phyloP scores from a whole-genome alignment of 2,797 vertebrate genomes.

The Serranus cabrilla region DNA sequence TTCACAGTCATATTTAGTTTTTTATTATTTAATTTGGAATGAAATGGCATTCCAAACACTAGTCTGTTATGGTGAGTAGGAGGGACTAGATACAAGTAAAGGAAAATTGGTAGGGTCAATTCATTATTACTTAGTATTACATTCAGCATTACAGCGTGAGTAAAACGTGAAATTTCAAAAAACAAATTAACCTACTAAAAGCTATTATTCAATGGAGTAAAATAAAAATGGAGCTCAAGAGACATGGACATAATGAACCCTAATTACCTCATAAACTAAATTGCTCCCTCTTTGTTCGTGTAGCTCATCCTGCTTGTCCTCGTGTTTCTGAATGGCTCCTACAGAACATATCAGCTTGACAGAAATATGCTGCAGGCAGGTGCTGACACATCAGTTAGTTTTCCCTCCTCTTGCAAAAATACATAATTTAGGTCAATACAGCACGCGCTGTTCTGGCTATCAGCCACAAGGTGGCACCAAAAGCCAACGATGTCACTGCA shows the following conservation, averaged over 20 bases:
- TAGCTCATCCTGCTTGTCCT: conserved; percentile 17
- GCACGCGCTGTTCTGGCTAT: not conserved
- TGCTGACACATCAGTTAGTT: conserved; percentile 50
- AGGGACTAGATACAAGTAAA: too few species aligned
- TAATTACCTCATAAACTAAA: not conserved
- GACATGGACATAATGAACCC: not conserved
- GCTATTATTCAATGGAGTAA: not conserved
- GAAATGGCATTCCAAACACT: too few species aligned
- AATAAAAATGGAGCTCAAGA: not conserved
- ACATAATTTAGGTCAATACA: conserved; percentile 41
- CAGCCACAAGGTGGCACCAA: conserved; percentile 72
- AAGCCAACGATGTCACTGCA: conserved; percentile 32
- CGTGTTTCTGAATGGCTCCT: conserved; percentile 9
- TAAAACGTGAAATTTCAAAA: not conserved
- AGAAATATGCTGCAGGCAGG: conserved; percentile 10
- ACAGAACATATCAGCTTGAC: not conserved
- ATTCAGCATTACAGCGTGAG: not conserved
- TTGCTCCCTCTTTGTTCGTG: not conserved
- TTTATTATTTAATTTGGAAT: too few species aligned
- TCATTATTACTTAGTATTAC: not conserved
- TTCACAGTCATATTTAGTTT: too few species aligned
- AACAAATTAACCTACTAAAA: not conserved
- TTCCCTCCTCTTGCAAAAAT: conserved; percentile 39
- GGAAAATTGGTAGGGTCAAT: too few species aligned
- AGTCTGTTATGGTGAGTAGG: too few species aligned